Percentiles rank a stretch among this genome's conserved stretches.
These are phyloP conservation scores for Daphoenositta chrysoptera DNA, from an alignment of 2,113 vertebrate genomes.

Conservation along the genomic window DNA sequence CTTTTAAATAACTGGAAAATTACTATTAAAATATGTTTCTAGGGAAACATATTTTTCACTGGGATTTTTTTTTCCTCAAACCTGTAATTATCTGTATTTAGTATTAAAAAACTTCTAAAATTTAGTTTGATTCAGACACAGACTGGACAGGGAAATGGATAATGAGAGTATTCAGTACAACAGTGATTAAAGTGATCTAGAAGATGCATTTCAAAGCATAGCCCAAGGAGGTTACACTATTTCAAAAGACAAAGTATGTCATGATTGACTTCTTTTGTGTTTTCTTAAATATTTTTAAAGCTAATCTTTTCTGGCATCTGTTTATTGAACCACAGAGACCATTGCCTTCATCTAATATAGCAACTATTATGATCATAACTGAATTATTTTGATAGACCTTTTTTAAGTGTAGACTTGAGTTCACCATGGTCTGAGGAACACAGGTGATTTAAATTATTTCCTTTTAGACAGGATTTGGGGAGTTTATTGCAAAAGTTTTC, in stretches of 20 bases:
- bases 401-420: not conserved
- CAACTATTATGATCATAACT: not conserved
- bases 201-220: not conserved
- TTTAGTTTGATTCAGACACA: not conserved
- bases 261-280: not conserved
- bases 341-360: not conserved
- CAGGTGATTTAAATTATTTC: not conserved
- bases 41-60: not conserved
- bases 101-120: not conserved
- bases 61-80: not conserved
- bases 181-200: not conserved
- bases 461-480: not conserved
- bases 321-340: not conserved
- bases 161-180: not conserved
- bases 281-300: not conserved
- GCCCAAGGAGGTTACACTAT: not conserved
- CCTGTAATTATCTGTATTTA: not conserved
- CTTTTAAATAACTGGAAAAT: not conserved
- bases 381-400: not conserved
- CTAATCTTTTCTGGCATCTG: not conserved
- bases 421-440: not conserved
- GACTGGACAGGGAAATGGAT: not conserved
- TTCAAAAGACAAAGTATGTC: not conserved
- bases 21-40: not conserved
- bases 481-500: not conserved